Base-by-base conservation (phyloP, 2,888 invertebrate species). In the Odontocolon sp. region DNA sequence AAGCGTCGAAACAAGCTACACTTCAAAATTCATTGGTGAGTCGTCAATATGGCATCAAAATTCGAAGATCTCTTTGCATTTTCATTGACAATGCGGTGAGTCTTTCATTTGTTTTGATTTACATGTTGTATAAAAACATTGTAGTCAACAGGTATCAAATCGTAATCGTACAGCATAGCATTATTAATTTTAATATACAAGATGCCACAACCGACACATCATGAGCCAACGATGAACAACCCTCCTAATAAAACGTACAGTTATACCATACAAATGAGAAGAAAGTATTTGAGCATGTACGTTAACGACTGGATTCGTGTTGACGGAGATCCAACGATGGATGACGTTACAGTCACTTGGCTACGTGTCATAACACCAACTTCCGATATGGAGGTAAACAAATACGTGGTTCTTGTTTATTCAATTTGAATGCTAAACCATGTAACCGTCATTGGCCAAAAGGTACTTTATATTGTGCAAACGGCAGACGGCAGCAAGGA, bases 381-480 rank as follows among this genome's bases (percentile, higher is more conserved):
- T 11, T 16, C 26, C 6, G 64, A 70, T 28, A 70, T 64, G 40
- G 56, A 57, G 33, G 56, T 52, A 28, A 45, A n/a, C n/a, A n/a
- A n/a, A n/a, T n/a, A n/a, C n/a, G n/a, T n/a, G n/a, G n/a, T n/a
- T n/a, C n/a, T n/a, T n/a, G n/a, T n/a, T n/a, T 6, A 23, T 56
- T 38, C 23, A 21, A 45, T 45, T 36, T 47, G 11, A 47, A n/a
- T 47, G 21, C 5, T 23, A 26, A 2, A 47, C 23, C 5, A 26
- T 11, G 23, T n/a, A 11, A 18, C 18, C 14, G 26, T 18, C 31
- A 3, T 45, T 1, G 18, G 6, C 45, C 33, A 61, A n/a, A 47
- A 74, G 61, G 68, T 79, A 31, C 59, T 75, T 63, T 50, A 77
- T 68, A 72, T 61, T 11, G 68, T 77, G 33, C 47, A 71, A 69